Evolutionary conservation across 2,797 vertebrate genomes (phyloP).

Genomic region (Poecilia gillii): DNA sequence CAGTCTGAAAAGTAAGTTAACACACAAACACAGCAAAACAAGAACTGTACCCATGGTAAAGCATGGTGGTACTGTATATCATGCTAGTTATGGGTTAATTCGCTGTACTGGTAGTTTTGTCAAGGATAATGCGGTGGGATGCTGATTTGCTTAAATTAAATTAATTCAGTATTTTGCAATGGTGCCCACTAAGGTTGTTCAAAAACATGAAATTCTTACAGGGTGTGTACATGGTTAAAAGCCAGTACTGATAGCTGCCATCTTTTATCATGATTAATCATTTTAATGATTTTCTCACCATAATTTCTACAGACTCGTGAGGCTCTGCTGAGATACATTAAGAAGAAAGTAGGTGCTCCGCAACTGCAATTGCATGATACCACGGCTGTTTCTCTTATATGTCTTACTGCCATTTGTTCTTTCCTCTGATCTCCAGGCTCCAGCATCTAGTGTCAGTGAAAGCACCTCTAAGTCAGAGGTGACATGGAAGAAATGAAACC

Average conservation of each 20-base stretch:
- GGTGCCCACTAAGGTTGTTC: background rate
- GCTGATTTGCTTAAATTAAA: background rate
- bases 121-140: background rate
- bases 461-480: constrained; percentile 34
- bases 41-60: background rate
- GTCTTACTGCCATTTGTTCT: background rate
- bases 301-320: constrained; percentile 70
- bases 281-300: background rate
- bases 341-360: constrained; percentile 47
- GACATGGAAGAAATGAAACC: constrained; percentile 29
- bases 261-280: background rate
- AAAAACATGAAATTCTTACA: background rate
- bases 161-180: background rate
- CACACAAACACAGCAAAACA: background rate
- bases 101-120: background rate
- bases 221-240: background rate
- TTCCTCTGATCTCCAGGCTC: constrained; percentile 42
- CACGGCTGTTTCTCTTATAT: background rate
- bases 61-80: background rate
- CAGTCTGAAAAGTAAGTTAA: background rate
- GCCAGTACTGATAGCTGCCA: background rate
- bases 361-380: background rate
- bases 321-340: constrained; percentile 49
- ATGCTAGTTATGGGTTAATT: background rate
- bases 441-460: constrained; percentile 20